Conservation (phyloP, 1,140 invertebrate genomes). For the Gonatopus flavifemur region DNA sequence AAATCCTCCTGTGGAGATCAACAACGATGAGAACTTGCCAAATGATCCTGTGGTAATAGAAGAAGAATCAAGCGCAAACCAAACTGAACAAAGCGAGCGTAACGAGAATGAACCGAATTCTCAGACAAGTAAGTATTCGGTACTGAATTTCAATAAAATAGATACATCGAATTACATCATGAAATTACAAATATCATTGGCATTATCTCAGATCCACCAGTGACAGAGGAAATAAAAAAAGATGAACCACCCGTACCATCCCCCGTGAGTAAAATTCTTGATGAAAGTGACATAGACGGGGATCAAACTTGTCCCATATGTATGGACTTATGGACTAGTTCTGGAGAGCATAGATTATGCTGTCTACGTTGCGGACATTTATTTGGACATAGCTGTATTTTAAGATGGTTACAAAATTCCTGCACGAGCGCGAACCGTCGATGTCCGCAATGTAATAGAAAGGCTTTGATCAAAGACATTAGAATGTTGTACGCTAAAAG, state of each 20-base stretch:
- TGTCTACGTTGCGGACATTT: conserved; percentile 88
- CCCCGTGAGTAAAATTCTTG: too few relatives aligned
- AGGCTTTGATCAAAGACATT: conserved; percentile 74
- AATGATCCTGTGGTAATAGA: too few relatives aligned
- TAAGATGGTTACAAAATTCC: conserved; percentile 69
- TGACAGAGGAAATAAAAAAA: conserved; percentile 2
- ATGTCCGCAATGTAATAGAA: conserved; percentile 88
- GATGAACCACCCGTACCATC: too few relatives aligned
- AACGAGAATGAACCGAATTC: too few relatives aligned
- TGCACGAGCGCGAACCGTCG: conserved; percentile 45
- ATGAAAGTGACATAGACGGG: conserved; percentile 56
- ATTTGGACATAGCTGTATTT: conserved; percentile 83
- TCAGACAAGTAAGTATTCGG: too few relatives aligned
- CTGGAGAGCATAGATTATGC: conserved; percentile 80
- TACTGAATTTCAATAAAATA: too few relatives aligned
- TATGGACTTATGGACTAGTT: conserved; percentile 81
- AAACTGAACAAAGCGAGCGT: too few relatives aligned
- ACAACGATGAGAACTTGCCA: too few relatives aligned
- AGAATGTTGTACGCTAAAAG: conserved; percentile 71
- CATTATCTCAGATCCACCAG: too few relatives aligned
- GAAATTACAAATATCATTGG: too few relatives aligned
- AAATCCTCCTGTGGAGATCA: not conserved
- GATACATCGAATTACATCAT: too few relatives aligned
- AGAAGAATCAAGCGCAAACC: too few relatives aligned
- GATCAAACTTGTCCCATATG: conserved; percentile 84